Evolutionary conservation across 1,140 invertebrate species (phyloP).

Genomic region (Matsumurasca onukii): DNA sequence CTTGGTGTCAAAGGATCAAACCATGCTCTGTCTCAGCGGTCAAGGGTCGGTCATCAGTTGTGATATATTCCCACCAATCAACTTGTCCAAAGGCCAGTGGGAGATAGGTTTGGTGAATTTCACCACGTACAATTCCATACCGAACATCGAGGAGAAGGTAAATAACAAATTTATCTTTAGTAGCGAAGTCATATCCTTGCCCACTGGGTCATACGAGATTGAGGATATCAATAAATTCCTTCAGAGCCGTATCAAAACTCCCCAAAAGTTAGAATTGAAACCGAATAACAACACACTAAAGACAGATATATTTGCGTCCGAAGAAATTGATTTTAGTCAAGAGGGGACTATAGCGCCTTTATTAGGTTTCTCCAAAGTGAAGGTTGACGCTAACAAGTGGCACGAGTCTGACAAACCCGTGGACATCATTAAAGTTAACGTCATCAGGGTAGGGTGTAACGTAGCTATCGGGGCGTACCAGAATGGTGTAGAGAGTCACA

Average conservation of each 20-base stretch:
- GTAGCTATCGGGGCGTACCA: slow-evolving; percentile 39
- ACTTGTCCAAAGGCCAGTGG: neutral
- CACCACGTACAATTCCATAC: slow-evolving; percentile 11
- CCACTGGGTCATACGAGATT: slow-evolving; percentile 4
- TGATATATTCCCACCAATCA: slow-evolving; percentile 6
- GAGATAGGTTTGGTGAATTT: slow-evolving; percentile 20
- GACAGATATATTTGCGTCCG: slow-evolving; percentile 8
- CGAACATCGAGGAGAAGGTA: slow-evolving; percentile 11
- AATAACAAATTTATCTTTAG: too few relatives aligned
- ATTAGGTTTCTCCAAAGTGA: slow-evolving; percentile 20
- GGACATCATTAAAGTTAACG: slow-evolving; percentile 19
- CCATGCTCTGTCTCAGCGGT: slow-evolving; percentile 5
- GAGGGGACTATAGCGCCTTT: slow-evolving; percentile 1
- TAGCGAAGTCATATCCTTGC: neutral
- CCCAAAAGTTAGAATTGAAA: neutral
- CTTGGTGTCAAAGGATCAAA: too few relatives aligned
- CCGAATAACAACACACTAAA: slow-evolving; percentile 25
- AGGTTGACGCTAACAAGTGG: neutral
- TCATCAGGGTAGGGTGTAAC: slow-evolving; percentile 34
- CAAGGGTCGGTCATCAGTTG: neutral
- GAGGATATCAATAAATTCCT: slow-evolving; percentile 15
- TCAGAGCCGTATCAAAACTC: neutral
- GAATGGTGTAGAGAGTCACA: slow-evolving; percentile 41
- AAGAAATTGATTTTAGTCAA: slow-evolving; percentile 17
- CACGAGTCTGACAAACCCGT: slow-evolving; percentile 22